Conservation (phyloP, 2,888 invertebrate genomes). For the Escarpia spicata region DNA sequence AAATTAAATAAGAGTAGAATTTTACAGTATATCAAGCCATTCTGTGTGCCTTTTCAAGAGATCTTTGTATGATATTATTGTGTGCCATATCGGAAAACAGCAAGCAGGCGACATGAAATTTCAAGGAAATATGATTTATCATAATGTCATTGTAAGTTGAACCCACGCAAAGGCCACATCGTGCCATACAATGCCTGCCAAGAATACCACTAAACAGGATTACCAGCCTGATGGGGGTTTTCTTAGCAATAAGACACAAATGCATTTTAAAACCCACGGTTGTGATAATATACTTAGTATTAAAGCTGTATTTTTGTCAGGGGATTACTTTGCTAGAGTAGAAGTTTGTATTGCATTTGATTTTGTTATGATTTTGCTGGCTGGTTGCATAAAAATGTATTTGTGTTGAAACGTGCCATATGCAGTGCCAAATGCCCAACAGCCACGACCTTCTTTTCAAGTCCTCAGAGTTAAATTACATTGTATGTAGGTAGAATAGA, state of each 20-base stretch:
- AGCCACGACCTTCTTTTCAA: neutral
- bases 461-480: neutral
- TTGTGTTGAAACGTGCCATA: neutral
- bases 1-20: no score
- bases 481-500: neutral
- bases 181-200: neutral
- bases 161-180: slow-evolving; percentile 1
- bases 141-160: slow-evolving; percentile 16
- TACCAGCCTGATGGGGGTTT: neutral
- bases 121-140: slow-evolving; percentile 16
- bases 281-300: slow-evolving; percentile 11
- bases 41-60: neutral
- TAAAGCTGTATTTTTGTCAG: slow-evolving; percentile 6
- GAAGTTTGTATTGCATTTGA: slow-evolving; percentile 5
- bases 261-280: neutral
- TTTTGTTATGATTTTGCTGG: neutral
- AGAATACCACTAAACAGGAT: neutral
- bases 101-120: neutral
- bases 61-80: neutral
- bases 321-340: neutral
- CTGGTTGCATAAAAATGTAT: neutral
- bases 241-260: slow-evolving; percentile 16
- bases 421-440: neutral
- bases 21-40: neutral
- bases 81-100: neutral